phyloP scores from a whole-genome alignment of 1,140 invertebrate species.

The Drosophila murphyi region DNA sequence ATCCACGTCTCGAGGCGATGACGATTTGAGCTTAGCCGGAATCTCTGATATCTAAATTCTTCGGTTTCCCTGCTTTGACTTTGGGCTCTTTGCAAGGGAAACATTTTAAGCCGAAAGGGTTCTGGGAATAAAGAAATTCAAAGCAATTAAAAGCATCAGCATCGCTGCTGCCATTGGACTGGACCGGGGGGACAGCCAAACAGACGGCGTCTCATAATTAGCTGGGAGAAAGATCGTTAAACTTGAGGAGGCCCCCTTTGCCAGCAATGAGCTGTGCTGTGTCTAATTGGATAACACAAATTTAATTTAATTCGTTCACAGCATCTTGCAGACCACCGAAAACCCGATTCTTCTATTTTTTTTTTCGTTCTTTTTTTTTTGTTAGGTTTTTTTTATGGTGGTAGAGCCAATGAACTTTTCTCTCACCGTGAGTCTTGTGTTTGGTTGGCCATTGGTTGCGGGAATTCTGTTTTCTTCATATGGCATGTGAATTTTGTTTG shows the following conservation, averaged over 20 bases:
- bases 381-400: slow-evolving; percentile 48
- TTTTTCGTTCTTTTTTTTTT: slow-evolving; percentile 15
- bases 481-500: slow-evolving; percentile 73
- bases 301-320: slow-evolving; percentile 73
- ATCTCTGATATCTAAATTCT: slow-evolving; percentile 48
- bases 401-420: slow-evolving; percentile 73
- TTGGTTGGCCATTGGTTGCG: slow-evolving; percentile 20
- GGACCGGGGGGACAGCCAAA: slow-evolving; percentile 19
- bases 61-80: slow-evolving; percentile 19
- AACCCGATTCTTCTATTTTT: slow-evolving; percentile 39
- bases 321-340: slow-evolving; percentile 54
- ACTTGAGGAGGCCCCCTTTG: slow-evolving; percentile 26
- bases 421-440: slow-evolving; percentile 45
- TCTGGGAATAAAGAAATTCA: slow-evolving; percentile 79
- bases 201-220: slow-evolving; percentile 65
- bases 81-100: slow-evolving; percentile 55
- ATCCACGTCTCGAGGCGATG: slow-evolving; percentile 5
- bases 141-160: slow-evolving; percentile 63
- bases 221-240: slow-evolving; percentile 78
- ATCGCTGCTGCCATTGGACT: slow-evolving; percentile 34
- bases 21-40: slow-evolving; percentile 51
- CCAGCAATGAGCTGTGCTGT: slow-evolving; percentile 50
- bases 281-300: slow-evolving; percentile 82
- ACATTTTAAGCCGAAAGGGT: slow-evolving; percentile 57
- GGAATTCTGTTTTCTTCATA: slow-evolving; percentile 47